These are phyloP conservation scores for Ctenodactylus gundi DNA, from an alignment of 2,113 vertebrate species.

Conservation along the genomic window DNA sequence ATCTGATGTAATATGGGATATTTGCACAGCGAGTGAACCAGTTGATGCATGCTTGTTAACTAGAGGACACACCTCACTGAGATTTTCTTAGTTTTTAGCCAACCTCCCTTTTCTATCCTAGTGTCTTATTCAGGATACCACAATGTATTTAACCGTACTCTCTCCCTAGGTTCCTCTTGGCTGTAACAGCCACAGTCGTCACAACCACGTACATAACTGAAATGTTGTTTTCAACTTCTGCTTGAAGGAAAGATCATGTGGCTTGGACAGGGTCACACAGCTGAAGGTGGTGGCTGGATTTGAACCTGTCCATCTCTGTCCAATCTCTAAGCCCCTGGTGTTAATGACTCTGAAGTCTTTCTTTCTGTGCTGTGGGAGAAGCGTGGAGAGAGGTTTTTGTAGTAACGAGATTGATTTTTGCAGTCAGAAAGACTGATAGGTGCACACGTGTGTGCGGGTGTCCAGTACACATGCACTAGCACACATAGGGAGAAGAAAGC, in stretches of 20 bases:
- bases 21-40: not conserved
- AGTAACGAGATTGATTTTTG: not conserved
- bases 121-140: not conserved
- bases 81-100: not conserved
- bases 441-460: rapidly evolving
- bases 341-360: not conserved
- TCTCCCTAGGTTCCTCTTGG: not conserved
- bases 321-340: not conserved
- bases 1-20: not conserved
- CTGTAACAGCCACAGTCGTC: not conserved
- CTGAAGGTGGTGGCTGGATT: not conserved
- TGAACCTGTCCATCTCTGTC: not conserved
- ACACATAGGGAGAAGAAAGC: not conserved
- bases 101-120: not conserved
- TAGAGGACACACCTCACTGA: not conserved
- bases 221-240: not conserved
- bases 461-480: not conserved
- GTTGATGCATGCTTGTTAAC: not conserved
- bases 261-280: not conserved
- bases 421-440: rapidly evolving
- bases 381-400: not conserved
- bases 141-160: not conserved
- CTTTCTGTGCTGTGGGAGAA: not conserved
- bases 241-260: not conserved
- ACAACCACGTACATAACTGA: no score